These are phyloP conservation scores for Drosophila fungiperda DNA, from an alignment of 2,888 invertebrate species.

Conservation along the genomic window DNA sequence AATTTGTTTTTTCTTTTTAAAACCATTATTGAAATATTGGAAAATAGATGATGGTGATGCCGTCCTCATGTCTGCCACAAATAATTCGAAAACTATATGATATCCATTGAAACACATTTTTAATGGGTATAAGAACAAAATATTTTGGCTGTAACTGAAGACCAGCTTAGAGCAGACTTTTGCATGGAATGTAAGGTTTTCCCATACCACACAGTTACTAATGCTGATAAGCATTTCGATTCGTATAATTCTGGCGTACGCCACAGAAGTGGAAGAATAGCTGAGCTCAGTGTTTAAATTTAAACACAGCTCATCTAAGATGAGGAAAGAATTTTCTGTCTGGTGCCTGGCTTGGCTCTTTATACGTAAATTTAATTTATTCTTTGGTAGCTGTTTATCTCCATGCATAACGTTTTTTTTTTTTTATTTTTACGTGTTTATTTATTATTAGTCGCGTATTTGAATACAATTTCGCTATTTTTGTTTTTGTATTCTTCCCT, in stretches of 20 bases:
- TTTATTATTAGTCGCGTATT: conserved; percentile 50
- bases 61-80: background rate
- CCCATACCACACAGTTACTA: conserved; percentile 20
- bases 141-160: conserved; percentile 46
- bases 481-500: conserved; percentile 51
- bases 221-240: conserved; percentile 55
- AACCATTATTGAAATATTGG: background rate
- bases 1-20: background rate
- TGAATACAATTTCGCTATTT: conserved; percentile 58
- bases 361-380: conserved; percentile 72
- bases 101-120: background rate
- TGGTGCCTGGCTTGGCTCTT: conserved; percentile 6
- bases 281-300: conserved; percentile 77
- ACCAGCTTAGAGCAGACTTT: conserved; percentile 32
- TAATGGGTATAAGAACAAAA: conserved; percentile 3
- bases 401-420: conserved; percentile 64
- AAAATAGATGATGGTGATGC: background rate
- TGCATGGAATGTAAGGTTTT: conserved; percentile 33
- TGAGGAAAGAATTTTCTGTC: conserved; percentile 38
- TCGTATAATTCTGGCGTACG: conserved; percentile 7
- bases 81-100: background rate
- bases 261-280: conserved; percentile 14
- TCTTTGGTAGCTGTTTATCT: conserved; percentile 69
- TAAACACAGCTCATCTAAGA: conserved; percentile 55
- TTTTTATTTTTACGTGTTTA: conserved; percentile 24